These are phyloP conservation scores for Hypanus sabinus DNA, from an alignment of 2,113 vertebrate species.

Conservation along the genomic window DNA sequence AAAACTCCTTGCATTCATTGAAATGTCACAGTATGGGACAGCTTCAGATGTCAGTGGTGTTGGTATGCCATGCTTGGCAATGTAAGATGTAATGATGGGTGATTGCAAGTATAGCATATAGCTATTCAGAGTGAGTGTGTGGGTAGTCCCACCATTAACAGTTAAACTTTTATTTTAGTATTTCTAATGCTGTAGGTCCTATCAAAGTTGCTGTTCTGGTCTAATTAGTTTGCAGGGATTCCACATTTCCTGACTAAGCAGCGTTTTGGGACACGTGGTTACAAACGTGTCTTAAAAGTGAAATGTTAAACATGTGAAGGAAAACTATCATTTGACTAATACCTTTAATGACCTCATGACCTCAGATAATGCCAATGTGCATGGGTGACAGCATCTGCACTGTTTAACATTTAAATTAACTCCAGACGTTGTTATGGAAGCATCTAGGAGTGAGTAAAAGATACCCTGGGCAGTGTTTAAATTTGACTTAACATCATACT, in stretches of 20 bases:
- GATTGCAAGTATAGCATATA: background rate
- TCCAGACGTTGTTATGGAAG: background rate
- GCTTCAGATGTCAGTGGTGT: too few species aligned
- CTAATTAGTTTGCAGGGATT: background rate
- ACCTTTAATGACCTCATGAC: background rate
- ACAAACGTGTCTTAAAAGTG: background rate
- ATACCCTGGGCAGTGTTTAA: slow-evolving; percentile 28
- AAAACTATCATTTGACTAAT: background rate
- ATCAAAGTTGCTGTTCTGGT: too few species aligned
- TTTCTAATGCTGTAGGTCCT: background rate
- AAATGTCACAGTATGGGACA: too few species aligned
- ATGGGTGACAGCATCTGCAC: slow-evolving; percentile 30
- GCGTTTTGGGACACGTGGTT: background rate
- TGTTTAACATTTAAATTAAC: slow-evolving; percentile 34
- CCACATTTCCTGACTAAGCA: background rate
- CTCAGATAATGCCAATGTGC: background rate
- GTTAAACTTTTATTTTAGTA: background rate
- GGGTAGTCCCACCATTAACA: background rate
- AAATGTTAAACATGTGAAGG: slow-evolving; percentile 16
- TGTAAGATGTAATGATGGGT: background rate
- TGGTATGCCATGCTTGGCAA: background rate
- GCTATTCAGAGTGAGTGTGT: background rate
- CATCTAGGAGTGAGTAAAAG: background rate
- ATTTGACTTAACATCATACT: background rate
- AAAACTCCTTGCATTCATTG: background rate